These are phyloP conservation scores for Notamacropus eugenii DNA, from an alignment of 2,797 vertebrate genomes.

Conservation along the genomic window DNA sequence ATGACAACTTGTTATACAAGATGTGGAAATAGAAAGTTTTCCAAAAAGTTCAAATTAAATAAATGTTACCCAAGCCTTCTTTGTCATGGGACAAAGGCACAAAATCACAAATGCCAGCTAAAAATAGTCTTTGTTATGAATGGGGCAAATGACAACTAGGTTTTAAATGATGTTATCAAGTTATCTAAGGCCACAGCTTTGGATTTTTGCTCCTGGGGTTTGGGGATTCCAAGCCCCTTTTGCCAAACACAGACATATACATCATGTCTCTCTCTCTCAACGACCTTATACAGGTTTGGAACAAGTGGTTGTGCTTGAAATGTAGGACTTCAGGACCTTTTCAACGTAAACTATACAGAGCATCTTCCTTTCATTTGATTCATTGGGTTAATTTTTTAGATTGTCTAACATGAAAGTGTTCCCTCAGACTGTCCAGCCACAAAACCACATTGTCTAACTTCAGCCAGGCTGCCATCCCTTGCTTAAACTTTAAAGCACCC, in stretches of 20 bases:
- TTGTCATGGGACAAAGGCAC: constrained; percentile 10
- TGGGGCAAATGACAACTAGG: neutral
- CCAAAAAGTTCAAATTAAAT: constrained; percentile 17
- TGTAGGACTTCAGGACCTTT: neutral
- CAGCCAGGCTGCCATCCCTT: neutral
- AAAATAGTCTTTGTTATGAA: constrained; percentile 34
- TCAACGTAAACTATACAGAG: neutral
- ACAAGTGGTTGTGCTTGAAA: neutral
- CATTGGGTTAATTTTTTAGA: neutral
- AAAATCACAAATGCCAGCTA: neutral
- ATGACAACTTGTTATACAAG: neutral
- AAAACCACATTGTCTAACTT: neutral
- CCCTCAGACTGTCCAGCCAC: neutral
- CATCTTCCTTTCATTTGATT: neutral
- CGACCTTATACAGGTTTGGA: neutral
- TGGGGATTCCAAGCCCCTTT: neutral
- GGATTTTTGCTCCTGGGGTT: neutral
- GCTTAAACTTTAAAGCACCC: neutral
- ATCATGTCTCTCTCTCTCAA: neutral
- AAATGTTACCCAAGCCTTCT: neutral
- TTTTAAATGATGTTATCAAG: neutral
- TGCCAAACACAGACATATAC: neutral
- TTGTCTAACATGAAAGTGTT: neutral
- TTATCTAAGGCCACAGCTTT: neutral
- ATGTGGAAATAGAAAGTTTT: neutral